A percentile compares a stretch with the other conserved stretches of the same genome.
Evolutionary conservation across 2,113 vertebrate species (phyloP).

Genomic region (Eolophus roseicapilla): DNA sequence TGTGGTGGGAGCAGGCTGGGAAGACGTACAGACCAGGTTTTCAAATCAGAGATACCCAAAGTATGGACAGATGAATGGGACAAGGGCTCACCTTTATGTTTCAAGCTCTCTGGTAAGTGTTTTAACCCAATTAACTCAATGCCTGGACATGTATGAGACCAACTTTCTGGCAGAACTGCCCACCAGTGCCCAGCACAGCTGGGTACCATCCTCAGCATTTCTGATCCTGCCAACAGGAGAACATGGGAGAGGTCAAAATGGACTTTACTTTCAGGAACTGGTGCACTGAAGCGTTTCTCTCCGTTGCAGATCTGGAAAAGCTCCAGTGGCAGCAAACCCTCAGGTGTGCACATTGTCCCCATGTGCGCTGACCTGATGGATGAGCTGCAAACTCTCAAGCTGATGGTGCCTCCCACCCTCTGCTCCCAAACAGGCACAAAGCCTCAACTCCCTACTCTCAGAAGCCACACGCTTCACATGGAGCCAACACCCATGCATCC

Average conservation of each 20-base stretch:
- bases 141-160: background rate
- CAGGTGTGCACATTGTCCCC: background rate
- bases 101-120: background rate
- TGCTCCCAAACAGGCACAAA: background rate
- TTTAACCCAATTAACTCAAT: background rate
- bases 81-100: background rate
- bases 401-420: background rate
- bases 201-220: background rate
- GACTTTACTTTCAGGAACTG: background rate
- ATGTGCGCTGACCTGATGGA: background rate
- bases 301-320: background rate
- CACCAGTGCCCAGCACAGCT: background rate
- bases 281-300: background rate
- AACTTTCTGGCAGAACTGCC: background rate
- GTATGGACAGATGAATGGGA: accelerated
- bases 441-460: background rate
- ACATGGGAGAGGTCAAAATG: background rate
- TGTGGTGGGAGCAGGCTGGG: background rate
- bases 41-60: background rate
- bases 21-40: background rate
- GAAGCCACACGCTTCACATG: accelerated
- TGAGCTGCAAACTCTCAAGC: background rate
- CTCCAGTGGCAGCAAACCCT: background rate
- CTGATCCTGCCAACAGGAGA: background rate
- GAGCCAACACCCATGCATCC: accelerated